These are phyloP conservation scores for Poeciliopsis turrubarensis DNA, from an alignment of 2,113 vertebrate genomes.

Conservation along the genomic window DNA sequence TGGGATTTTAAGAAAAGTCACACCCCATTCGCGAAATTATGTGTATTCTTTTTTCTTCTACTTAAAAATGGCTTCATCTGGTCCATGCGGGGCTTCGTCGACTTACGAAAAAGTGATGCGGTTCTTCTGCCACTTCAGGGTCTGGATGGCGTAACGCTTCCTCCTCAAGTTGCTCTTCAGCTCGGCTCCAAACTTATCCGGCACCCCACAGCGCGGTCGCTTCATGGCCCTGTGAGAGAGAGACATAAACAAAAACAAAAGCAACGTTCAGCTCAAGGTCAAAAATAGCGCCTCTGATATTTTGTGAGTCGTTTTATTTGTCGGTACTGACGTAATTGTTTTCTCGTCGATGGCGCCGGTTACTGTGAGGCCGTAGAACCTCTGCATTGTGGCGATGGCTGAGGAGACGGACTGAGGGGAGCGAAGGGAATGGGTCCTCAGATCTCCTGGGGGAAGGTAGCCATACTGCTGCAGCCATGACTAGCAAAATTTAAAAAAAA, in stretches of 20 bases:
- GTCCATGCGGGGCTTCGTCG: not conserved
- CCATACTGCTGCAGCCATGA: conserved; percentile 93
- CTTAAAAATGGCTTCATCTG: not conserved
- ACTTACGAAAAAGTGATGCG: conserved; percentile 91
- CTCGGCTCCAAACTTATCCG: conserved; percentile 91
- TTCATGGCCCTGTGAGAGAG: conserved; percentile 84
- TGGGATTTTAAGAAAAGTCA: not conserved
- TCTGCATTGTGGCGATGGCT: conserved; percentile 89
- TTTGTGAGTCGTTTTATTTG: not conserved
- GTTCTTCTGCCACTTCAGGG: conserved; percentile 87
- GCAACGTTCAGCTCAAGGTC: too few relatives aligned
- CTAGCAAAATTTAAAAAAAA: conserved; percentile 61
- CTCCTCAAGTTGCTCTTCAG: conserved; percentile 90
- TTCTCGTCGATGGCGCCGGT: conserved; percentile 82
- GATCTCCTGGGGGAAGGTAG: conserved; percentile 91
- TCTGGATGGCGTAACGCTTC: conserved; percentile 89
- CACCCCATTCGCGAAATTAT: not conserved
- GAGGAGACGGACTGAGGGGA: conserved; percentile 87
- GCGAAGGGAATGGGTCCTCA: conserved; percentile 86
- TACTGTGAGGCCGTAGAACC: conserved; percentile 87
- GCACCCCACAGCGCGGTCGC: conserved; percentile 88
- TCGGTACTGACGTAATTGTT: conserved; percentile 81
- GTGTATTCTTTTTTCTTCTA: not conserved
- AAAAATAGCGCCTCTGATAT: not conserved
- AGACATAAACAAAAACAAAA: not conserved